Base-by-base conservation (phyloP, 2,113 vertebrate species). In the Peromyscus californicus region DNA sequence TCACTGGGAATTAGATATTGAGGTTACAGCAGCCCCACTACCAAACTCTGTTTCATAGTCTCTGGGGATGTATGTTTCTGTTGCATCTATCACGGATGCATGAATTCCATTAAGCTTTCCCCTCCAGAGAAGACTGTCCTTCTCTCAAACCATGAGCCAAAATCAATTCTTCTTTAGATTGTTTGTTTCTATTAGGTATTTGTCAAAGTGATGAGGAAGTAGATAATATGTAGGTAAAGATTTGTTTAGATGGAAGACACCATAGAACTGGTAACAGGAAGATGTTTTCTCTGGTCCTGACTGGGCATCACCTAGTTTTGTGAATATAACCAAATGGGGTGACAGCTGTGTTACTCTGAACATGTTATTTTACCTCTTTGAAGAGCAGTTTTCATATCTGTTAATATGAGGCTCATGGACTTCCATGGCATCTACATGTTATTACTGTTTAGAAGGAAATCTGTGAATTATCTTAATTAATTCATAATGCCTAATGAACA, bases 391-490 rank as follows among this genome's bases (percentile, higher is more conserved):
- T 82, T 24, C 82, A 83, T 69, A 42, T n/a, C 67, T 84, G 33
- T 57, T 65, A 95, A 74, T 16, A n/a, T 15, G 45, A 48, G 31
- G 24, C 63, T 86, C 84, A n/a, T 2, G 76, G 61, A 10, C 3
- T 82, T 72, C 21, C 42, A n/a, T n/a, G 74, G 33, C 3, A 15
- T 74, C 78, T 89, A 29, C 39, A 29, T 26, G 57, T 51, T 75
- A 54, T 83, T 80, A 45, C 51, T 42, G 33, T 48, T 69, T 86
- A 61, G n/a, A 29, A 15, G 45, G 29, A 94, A 74, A 88, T 70
- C 21, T 33, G 13, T 72, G 26, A 54, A 76, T 94, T 90, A 88
- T 82, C 94, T 90, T 86, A 61, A 76, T 90, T 54, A 78, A 54
- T 45, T 91, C 31, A 51, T 51, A 89, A 84, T 26, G 19, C 33